Conservation (phyloP, 2,797 vertebrate species). For the Lepus oiostolus region DNA sequence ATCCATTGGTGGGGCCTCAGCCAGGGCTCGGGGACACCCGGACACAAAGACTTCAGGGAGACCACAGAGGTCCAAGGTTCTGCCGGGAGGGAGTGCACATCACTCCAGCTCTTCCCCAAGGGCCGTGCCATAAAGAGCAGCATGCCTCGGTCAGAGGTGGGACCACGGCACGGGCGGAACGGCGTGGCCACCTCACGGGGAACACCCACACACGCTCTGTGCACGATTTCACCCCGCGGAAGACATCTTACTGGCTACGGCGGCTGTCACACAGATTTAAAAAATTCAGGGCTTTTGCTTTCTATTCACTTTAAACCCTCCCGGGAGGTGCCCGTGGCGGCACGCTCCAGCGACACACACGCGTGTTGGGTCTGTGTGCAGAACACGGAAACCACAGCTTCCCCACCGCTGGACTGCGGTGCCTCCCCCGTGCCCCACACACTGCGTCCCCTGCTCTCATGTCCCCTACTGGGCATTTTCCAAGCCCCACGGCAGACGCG, state of each 20-base stretch:
- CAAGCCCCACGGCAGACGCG: background rate
- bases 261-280: background rate
- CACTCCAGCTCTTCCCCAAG: too few species aligned
- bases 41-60: too few species aligned
- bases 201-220: background rate
- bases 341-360: rapidly evolving
- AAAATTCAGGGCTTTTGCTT: background rate
- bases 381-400: too few species aligned
- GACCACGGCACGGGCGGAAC: too few species aligned
- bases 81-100: too few species aligned
- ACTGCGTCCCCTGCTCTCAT: background rate
- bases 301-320: too few species aligned
- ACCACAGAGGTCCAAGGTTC: too few species aligned
- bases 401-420: too few species aligned
- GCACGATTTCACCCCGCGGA: background rate
- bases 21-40: too few species aligned
- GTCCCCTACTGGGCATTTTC: background rate
- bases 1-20: too few species aligned
- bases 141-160: background rate
- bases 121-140: background rate
- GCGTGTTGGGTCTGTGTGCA: too few species aligned
- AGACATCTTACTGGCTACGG: background rate
- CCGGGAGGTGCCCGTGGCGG: background rate
- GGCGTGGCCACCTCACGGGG: too few species aligned
- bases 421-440: background rate